phyloP scores from a whole-genome alignment of 92 coral and sea anemone genomes.

The Porites lobata region DNA sequence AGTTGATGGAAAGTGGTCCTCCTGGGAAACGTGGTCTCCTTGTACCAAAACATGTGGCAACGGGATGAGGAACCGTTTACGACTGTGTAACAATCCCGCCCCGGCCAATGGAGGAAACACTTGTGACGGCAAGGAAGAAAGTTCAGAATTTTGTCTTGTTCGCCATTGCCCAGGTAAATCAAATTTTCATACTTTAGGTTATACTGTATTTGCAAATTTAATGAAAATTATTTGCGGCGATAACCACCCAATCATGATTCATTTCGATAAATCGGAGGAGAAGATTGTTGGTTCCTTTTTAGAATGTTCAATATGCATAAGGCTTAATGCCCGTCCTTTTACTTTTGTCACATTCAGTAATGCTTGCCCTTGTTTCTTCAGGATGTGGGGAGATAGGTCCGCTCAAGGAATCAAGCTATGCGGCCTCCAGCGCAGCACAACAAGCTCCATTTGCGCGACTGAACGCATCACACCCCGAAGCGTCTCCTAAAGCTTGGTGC shows the following conservation, averaged over 20 bases:
- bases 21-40: conserved; percentile 30
- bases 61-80: conserved; percentile 29
- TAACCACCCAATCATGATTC: no score
- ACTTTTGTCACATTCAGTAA: background rate
- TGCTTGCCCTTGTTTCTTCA: background rate
- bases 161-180: background rate
- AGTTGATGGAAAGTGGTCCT: conserved; percentile 23
- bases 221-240: no score
- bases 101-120: conserved; percentile 7
- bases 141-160: background rate
- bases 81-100: conserved; percentile 29
- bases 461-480: conserved; percentile 3
- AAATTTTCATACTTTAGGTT: no score
- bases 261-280: no score
- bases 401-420: background rate
- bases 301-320: no score
- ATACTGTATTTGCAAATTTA: no score
- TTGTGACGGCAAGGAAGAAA: background rate
- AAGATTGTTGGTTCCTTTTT: no score
- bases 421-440: background rate
- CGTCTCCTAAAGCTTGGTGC: conserved; percentile 7
- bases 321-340: no score
- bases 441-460: background rate
- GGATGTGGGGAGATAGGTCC: conserved; percentile 21
- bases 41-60: conserved; percentile 35